Base-by-base conservation (phyloP, 2,888 invertebrate species). In the Acanthosepion lycidas region DNA sequence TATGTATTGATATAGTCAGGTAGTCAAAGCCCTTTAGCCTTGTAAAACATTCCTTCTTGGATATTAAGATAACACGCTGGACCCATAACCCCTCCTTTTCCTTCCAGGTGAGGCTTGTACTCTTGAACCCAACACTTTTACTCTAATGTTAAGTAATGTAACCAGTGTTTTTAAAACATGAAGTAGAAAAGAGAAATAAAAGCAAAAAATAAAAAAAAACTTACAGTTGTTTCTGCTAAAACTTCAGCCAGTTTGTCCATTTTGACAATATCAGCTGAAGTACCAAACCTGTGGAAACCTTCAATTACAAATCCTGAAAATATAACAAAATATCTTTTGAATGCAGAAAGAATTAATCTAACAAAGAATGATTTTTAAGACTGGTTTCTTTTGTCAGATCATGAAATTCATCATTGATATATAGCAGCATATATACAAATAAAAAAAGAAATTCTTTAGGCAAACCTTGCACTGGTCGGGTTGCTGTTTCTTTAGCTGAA, bases 201-300 rank as follows among this genome's bases (percentile, higher is more conserved):
- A 42, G 2, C 12, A 28, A 53, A 94, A 55, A 26, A 64, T 28
- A 92, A 53, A 94, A 51, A 53, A 23, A 28, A 49, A 95, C 98
- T 97, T 98, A 98, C 98, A 97, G 98, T 97, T 95, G 98, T 98
- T 97, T 98, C 98, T 96, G 98, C 97, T 49, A 99, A 98, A 94
- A 98, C 97, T 18, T 98, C 98, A 95, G 98, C 97, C 51, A 98
- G 96, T 94, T 98, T 98, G 12, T 98, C 97, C 95, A 98, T 97
- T 8, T 97, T 96, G 94, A 98, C 97, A 96, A 98, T 97, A 96
- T 98, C 97, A 95, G 98, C 97, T 96, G 98, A 97, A 96, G 98
- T 97, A 95, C 98, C 98, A 96, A 98, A 98, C 96, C 98, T 98
- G 96, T 98, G 98, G 94, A 99, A 98, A 4, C 99, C 99, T 97